Evolutionary conservation across 1,140 invertebrate species (phyloP), one percentile per base, ranked within the genome.

Genomic region (Galleria mellonella): DNA sequence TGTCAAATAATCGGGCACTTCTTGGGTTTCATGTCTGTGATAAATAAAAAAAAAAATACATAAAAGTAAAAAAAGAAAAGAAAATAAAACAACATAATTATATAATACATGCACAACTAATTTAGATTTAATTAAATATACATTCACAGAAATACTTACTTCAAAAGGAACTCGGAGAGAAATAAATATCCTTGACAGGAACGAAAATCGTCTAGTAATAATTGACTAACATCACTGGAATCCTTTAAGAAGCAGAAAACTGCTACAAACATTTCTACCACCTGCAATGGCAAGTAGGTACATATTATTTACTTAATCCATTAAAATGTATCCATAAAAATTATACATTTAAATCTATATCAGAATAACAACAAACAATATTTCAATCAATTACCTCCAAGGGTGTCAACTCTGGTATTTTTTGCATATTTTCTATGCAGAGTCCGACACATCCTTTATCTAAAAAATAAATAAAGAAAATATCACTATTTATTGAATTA

Each of bases 171-270:
- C 73, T 98, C 97, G 17, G 94, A 95, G 40, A 99, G 88, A 82
- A 98, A 98, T 36, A 93, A 88, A 87, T 99, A 99, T 54, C 98
- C 98, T 74, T 98, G 95, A 67, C 94, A 96, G 45, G 94, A 91
- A 51, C 94, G 91, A 87, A 99, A 99, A 86, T 99, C 98, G 79
- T 99, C 98, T 53, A 99, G 79, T 51, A 99, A 88, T 55, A 93
- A 92, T 84, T 97, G 96, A 47, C 97, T 97, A 41, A 98, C 94
- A 82, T 98, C 96, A 86, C 97, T 97, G n/a, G 97, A 99, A 77
- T 99, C 97, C 88, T 98, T 98, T 38, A 99, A 89, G 82, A 99
- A 98, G 88, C 97, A 98, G 87, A 99, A 98, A 23, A 99, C 93
- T 9, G 97, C 97, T 27, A 98, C 96, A 88, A 99, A 97, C 96